Percentiles rank a stretch among this genome's conserved stretches.
These are phyloP conservation scores for Erebia palarica DNA, from an alignment of 2,888 invertebrate genomes.

Conservation along the genomic window DNA sequence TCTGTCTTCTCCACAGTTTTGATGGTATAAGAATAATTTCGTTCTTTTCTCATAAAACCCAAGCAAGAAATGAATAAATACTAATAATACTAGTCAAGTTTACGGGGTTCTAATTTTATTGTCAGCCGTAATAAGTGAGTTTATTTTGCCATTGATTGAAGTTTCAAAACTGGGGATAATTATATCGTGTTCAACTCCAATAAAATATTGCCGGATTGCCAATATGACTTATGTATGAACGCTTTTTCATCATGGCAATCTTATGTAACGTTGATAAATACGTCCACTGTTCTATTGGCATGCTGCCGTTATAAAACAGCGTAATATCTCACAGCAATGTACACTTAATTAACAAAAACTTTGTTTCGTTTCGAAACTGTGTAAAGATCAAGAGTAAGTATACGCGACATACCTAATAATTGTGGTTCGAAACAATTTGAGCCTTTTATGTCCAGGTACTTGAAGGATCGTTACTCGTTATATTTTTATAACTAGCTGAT, in stretches of 20 bases:
- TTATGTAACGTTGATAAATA: slow-evolving; percentile 20
- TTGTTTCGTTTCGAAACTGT: slow-evolving; percentile 12
- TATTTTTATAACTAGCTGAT: too few species aligned
- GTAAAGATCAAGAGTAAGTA: slow-evolving; percentile 1
- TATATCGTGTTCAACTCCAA: neutral
- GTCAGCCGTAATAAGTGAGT: neutral
- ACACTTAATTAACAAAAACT: slow-evolving; percentile 7
- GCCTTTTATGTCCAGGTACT: neutral
- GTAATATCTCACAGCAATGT: slow-evolving; percentile 8
- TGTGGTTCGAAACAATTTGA: neutral
- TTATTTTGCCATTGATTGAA: neutral
- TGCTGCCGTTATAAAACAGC: slow-evolving; percentile 16
- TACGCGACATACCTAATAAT: too few species aligned
- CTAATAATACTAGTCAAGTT: neutral
- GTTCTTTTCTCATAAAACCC: too few species aligned
- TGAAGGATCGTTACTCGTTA: neutral
- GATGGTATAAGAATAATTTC: too few species aligned
- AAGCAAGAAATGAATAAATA: neutral
- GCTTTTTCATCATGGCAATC: slow-evolving; percentile 24
- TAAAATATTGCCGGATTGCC: neutral
- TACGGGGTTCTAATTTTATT: neutral
- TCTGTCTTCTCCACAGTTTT: too few species aligned
- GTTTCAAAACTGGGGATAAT: neutral
- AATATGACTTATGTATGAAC: slow-evolving; percentile 12
- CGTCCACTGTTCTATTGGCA: slow-evolving; percentile 4